These are phyloP conservation scores for Eleginops maclovinus DNA, from an alignment of 2,113 vertebrate genomes.

Conservation along the genomic window DNA sequence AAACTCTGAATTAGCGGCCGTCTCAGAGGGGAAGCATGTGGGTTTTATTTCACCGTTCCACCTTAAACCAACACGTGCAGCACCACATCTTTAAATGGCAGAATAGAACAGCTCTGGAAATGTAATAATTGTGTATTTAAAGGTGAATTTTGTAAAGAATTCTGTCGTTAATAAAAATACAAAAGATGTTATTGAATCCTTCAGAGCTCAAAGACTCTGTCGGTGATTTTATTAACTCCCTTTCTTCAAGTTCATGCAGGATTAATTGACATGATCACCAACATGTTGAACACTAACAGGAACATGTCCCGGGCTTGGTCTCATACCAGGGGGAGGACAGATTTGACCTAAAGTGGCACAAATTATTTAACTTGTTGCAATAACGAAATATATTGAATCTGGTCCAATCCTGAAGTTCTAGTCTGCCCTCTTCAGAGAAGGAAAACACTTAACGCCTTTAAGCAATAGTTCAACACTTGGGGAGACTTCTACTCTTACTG, in stretches of 20 bases:
- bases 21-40: slow-evolving; percentile 20
- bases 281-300: too few relatives aligned
- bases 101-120: too few relatives aligned
- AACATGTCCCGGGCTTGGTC: too few relatives aligned
- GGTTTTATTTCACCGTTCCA: not conserved
- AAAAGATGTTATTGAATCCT: not conserved
- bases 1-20: slow-evolving; percentile 49
- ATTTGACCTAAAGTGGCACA: too few relatives aligned
- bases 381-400: too few relatives aligned
- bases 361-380: too few relatives aligned
- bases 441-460: not conserved
- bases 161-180: not conserved
- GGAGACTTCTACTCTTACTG: too few relatives aligned
- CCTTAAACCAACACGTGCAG: not conserved
- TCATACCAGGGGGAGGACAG: too few relatives aligned
- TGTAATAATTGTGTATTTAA: not conserved
- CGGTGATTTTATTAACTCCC: not conserved
- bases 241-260: not conserved
- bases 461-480: not conserved
- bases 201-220: not conserved
- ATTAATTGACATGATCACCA: slow-evolving; percentile 32
- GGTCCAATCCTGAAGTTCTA: too few relatives aligned
- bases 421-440: not conserved
- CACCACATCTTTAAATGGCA: too few relatives aligned
- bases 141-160: not conserved